Conservation (phyloP, 2,797 vertebrate species). For the Lindbergichthys nudifrons region DNA sequence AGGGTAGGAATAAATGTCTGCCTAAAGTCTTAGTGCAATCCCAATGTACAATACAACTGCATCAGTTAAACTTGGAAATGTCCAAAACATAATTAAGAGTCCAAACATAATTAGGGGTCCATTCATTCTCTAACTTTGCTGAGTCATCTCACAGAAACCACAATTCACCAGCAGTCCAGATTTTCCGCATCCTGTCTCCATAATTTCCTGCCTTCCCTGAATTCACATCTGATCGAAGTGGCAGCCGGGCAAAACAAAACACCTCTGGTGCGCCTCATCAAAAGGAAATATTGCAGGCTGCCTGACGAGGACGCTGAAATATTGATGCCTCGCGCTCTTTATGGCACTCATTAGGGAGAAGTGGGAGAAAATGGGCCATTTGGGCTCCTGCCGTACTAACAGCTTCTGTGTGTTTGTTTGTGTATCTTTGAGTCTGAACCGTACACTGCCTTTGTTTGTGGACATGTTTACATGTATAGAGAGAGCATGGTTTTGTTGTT, state of each 20-base stretch:
- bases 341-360: slow-evolving; percentile 74
- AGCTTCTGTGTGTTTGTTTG: slow-evolving; percentile 55
- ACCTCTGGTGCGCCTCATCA: slow-evolving; percentile 67
- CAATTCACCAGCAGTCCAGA: slow-evolving; percentile 9
- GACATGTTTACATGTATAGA: slow-evolving; percentile 21
- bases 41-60: neutral
- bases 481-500: neutral
- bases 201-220: slow-evolving; percentile 22
- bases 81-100: slow-evolving; percentile 1
- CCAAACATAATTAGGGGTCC: slow-evolving; percentile 6
- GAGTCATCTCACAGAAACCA: slow-evolving; percentile 28
- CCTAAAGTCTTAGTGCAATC: too few relatives aligned
- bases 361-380: slow-evolving; percentile 68
- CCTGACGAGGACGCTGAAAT: slow-evolving; percentile 70
- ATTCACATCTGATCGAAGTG: slow-evolving; percentile 34
- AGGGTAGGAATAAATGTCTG: neutral
- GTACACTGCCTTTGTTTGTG: neutral
- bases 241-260: slow-evolving; percentile 63
- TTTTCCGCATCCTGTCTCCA: slow-evolving; percentile 2
- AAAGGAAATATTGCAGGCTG: slow-evolving; percentile 58
- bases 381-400: slow-evolving; percentile 48
- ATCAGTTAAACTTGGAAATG: neutral
- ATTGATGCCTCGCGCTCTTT: slow-evolving; percentile 75
- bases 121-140: slow-evolving; percentile 1
- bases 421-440: slow-evolving; percentile 30